Evolutionary conservation across 2,797 vertebrate species (phyloP).

Genomic region (Staurois parvus): DNA sequence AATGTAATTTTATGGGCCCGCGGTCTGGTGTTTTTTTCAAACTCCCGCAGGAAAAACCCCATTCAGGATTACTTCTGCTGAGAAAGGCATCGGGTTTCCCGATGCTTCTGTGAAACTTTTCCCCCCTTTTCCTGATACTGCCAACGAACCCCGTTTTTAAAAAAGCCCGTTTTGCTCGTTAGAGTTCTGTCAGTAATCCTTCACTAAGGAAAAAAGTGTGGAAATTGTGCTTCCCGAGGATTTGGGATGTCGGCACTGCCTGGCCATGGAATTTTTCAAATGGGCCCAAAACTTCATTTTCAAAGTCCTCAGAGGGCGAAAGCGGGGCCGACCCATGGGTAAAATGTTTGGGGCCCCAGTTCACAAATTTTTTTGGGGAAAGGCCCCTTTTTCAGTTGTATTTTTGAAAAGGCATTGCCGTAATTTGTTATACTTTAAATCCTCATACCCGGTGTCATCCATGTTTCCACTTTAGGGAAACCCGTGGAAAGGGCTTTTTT

Average conservation of each 20-base stretch:
- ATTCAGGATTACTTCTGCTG: constrained; percentile 80
- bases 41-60: constrained; percentile 85
- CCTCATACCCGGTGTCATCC: constrained; percentile 14
- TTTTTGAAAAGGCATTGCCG: constrained; percentile 36
- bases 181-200: constrained; percentile 91
- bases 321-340: constrained; percentile 25
- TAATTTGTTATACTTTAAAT: constrained; percentile 41
- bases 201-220: constrained; percentile 86
- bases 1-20: constrained; percentile 83
- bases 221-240: constrained; percentile 61
- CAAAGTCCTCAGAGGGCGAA: constrained; percentile 11
- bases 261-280: constrained; percentile 60
- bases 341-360: constrained; percentile 10
- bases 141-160: neutral
- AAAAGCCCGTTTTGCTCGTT: constrained; percentile 83
- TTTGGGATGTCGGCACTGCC: constrained; percentile 64
- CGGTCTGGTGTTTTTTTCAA: constrained; percentile 84
- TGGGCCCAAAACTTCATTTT: constrained; percentile 18
- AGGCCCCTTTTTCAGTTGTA: neutral
- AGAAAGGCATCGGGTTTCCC: constrained; percentile 82
- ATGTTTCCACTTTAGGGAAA: neutral
- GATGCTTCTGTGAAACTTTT: constrained; percentile 92
- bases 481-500: constrained; percentile 17
- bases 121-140: constrained; percentile 79
- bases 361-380: constrained; percentile 7